Evolutionary conservation across 2,797 vertebrate genomes (phyloP).

Genomic region (Bradypodion pumilum): DNA sequence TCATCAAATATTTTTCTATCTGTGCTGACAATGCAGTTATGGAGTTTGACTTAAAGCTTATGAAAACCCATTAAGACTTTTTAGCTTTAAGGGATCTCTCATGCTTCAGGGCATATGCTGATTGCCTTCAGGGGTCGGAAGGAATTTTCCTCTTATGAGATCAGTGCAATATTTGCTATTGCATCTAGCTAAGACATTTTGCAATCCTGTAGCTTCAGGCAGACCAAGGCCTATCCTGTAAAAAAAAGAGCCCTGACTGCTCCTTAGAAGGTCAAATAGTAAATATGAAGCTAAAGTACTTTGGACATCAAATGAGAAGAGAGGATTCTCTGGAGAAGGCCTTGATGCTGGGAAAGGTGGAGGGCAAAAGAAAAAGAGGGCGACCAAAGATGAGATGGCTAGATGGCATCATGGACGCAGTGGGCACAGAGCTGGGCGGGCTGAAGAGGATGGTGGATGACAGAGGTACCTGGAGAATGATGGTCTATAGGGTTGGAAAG

Average conservation of each 20-base stretch:
- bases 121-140: constrained; percentile 70
- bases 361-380: too few relatives aligned
- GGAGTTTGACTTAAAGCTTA: constrained; percentile 69
- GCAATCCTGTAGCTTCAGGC: constrained; percentile 65
- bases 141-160: constrained; percentile 29
- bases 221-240: constrained; percentile 26
- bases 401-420: too few relatives aligned
- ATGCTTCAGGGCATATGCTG: constrained; percentile 71
- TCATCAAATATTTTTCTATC: constrained; percentile 53
- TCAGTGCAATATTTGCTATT: constrained; percentile 49
- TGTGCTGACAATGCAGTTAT: constrained; percentile 55
- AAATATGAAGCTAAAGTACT: too few relatives aligned
- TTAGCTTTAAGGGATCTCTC: constrained; percentile 67
- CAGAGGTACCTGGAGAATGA: too few relatives aligned
- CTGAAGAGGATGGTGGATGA: too few relatives aligned
- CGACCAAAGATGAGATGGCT: too few relatives aligned
- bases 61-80: constrained; percentile 71
- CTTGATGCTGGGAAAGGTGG: too few relatives aligned
- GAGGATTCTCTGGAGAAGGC: too few relatives aligned
- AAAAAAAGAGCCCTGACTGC: constrained; percentile 46
- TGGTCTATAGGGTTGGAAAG: too few relatives aligned
- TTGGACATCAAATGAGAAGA: too few relatives aligned
- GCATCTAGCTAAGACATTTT: constrained; percentile 62
- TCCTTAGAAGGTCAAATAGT: too few relatives aligned
- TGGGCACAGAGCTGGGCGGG: too few relatives aligned